Conservation (phyloP, 1,140 invertebrate species). For the Leptopilina clavipes region DNA sequence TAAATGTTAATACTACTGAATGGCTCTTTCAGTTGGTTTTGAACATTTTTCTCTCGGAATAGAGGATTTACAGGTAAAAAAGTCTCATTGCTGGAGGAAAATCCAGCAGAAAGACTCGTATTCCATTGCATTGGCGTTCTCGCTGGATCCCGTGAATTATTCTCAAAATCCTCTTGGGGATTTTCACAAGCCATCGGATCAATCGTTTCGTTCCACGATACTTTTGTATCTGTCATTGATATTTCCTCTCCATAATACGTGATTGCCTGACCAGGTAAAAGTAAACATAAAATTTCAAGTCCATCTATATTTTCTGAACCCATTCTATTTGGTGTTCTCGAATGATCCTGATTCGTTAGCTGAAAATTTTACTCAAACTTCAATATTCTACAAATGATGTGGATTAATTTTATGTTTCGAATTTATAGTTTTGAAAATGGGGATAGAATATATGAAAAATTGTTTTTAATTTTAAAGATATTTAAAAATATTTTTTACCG, state of each 20-base stretch:
- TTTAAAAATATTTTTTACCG: slow-evolving; percentile 66
- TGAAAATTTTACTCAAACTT: slow-evolving; percentile 57
- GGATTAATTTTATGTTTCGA: no score
- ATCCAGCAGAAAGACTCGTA: slow-evolving; percentile 77
- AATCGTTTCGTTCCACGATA: slow-evolving; percentile 74
- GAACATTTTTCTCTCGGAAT: slow-evolving; percentile 75
- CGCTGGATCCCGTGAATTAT: slow-evolving; percentile 75
- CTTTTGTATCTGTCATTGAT: slow-evolving; percentile 78
- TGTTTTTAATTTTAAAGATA: no score
- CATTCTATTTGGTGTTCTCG: slow-evolving; percentile 78
- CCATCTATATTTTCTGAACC: slow-evolving; percentile 79
- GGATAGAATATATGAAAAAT: no score
- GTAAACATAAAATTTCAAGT: slow-evolving; percentile 82
- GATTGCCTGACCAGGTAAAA: slow-evolving; percentile 84
- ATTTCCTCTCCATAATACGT: slow-evolving; percentile 87
- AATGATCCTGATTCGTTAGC: slow-evolving; percentile 81
- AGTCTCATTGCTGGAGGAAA: slow-evolving; percentile 77
- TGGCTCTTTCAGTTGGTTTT: slow-evolving; percentile 66
- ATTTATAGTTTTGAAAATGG: no score
- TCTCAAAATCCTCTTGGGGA: slow-evolving; percentile 69
- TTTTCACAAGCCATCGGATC: slow-evolving; percentile 76
- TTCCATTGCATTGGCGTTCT: slow-evolving; percentile 86
- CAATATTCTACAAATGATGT: no score
- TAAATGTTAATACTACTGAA: slow-evolving; percentile 75
- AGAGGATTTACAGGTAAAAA: slow-evolving; percentile 82